Evolutionary conservation across 2,888 invertebrate species (phyloP).

Genomic region (Aleiodes testaceus): DNA sequence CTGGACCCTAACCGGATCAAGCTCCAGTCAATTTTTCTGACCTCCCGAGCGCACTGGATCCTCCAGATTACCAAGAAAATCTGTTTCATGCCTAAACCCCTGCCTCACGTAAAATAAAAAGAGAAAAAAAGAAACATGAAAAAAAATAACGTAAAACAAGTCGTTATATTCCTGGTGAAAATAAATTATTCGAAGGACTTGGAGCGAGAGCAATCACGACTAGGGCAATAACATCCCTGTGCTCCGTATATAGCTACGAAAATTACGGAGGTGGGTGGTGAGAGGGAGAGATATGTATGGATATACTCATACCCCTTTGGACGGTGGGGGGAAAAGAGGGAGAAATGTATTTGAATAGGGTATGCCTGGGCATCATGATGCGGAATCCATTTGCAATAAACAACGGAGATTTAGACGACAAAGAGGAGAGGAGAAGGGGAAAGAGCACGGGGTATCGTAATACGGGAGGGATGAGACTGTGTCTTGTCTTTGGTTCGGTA

Average conservation of each 20-base stretch:
- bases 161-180: constrained; percentile 47
- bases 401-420: constrained; percentile 69
- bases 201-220: constrained; percentile 64
- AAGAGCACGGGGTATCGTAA: constrained; percentile 31
- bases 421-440: constrained; percentile 47
- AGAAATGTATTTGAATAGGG: constrained; percentile 67
- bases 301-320: constrained; percentile 31
- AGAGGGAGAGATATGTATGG: constrained; percentile 35
- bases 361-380: constrained; percentile 67
- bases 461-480: constrained; percentile 45
- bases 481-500: constrained; percentile 63
- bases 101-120: constrained; percentile 1
- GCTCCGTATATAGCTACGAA: constrained; percentile 41
- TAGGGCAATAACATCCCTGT: constrained; percentile 64
- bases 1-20: constrained; percentile 60
- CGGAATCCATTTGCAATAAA: constrained; percentile 73
- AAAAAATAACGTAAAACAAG: constrained; percentile 25
- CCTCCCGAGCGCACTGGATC: constrained; percentile 61
- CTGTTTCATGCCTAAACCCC: constrained; percentile 38
- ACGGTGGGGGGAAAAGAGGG: constrained; percentile 59
- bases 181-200: constrained; percentile 69
- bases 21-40: constrained; percentile 71
- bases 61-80: constrained; percentile 56
- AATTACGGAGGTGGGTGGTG: constrained; percentile 33
- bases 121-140: constrained; percentile 14